phyloP scores from a whole-genome alignment of 2,797 vertebrate genomes.

The Cirrhinus molitorella region DNA sequence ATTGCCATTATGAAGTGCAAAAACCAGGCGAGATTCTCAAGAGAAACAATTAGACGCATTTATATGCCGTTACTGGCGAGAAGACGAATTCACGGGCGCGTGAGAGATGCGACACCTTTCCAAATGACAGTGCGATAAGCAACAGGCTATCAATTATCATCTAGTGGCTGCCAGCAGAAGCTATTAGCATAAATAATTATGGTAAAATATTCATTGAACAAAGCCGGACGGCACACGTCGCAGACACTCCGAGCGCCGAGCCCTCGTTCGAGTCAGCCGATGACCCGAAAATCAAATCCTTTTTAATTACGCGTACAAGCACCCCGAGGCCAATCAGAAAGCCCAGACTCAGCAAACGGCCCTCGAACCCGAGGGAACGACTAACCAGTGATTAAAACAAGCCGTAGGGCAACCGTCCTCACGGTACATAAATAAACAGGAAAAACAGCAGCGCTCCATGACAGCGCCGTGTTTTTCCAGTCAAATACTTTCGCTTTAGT shows the following conservation, averaged over 20 bases:
- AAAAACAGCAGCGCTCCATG: neutral
- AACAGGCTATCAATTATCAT: slow-evolving; percentile 45
- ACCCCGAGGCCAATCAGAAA: slow-evolving; percentile 19
- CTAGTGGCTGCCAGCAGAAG: slow-evolving; percentile 21
- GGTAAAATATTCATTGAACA: slow-evolving; percentile 29
- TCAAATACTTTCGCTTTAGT: slow-evolving; percentile 36
- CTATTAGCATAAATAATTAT: slow-evolving; percentile 49
- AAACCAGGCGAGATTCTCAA: slow-evolving; percentile 11
- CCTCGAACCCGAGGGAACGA: neutral
- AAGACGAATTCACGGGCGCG: neutral
- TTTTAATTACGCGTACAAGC: slow-evolving; percentile 53
- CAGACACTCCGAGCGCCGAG: neutral
- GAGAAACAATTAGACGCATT: slow-evolving; percentile 27
- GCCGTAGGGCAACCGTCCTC: neutral
- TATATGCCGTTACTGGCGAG: neutral
- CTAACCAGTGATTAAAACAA: slow-evolving; percentile 6
- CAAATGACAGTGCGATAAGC: slow-evolving; percentile 25
- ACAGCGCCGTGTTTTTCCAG: neutral
- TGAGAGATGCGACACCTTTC: slow-evolving; percentile 21
- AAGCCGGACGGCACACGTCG: slow-evolving; percentile 4
- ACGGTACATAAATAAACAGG: slow-evolving; percentile 6
- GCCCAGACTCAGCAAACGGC: neutral
- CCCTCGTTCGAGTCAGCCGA: neutral
- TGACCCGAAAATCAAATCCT: slow-evolving; percentile 38
- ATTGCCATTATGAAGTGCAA: neutral